Percentiles rank a stretch among this genome's conserved stretches.
Conservation (phyloP, 1,140 invertebrate genomes). For the Cryptotermes secundus region DNA sequence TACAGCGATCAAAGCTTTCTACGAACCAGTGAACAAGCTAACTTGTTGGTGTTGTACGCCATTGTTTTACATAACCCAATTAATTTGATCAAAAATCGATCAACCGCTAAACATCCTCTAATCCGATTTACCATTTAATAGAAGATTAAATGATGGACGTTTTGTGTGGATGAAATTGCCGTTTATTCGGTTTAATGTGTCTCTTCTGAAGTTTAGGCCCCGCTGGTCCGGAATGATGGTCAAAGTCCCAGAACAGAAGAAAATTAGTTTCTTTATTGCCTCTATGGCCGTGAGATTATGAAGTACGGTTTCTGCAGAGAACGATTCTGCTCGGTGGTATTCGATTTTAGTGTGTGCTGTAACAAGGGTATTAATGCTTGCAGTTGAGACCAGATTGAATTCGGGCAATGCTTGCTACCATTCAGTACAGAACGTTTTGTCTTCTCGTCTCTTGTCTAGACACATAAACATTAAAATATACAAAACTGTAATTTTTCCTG, state of each 20-base stretch:
- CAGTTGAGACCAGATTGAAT: no score
- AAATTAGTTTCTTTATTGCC: not conserved
- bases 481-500: no score
- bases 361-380: not conserved
- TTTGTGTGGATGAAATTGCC: not conserved
- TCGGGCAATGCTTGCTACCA: no score
- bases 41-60: not conserved
- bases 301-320: not conserved
- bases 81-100: constrained; percentile 10
- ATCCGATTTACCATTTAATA: constrained; percentile 8
- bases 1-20: not conserved
- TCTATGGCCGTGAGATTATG: not conserved
- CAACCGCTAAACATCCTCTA: not conserved
- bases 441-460: no score
- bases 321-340: not conserved
- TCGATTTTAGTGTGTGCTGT: not conserved
- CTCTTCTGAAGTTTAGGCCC: no score
- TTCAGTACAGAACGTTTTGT: no score
- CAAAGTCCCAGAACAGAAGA: not conserved
- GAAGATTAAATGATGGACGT: constrained; percentile 1
- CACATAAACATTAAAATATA: no score
- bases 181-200: not conserved
- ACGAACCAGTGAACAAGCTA: not conserved
- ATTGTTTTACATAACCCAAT: constrained; percentile 8
- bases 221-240: not conserved